These are phyloP conservation scores for Thrips palmi DNA, from an alignment of 1,140 invertebrate species.

Conservation along the genomic window DNA sequence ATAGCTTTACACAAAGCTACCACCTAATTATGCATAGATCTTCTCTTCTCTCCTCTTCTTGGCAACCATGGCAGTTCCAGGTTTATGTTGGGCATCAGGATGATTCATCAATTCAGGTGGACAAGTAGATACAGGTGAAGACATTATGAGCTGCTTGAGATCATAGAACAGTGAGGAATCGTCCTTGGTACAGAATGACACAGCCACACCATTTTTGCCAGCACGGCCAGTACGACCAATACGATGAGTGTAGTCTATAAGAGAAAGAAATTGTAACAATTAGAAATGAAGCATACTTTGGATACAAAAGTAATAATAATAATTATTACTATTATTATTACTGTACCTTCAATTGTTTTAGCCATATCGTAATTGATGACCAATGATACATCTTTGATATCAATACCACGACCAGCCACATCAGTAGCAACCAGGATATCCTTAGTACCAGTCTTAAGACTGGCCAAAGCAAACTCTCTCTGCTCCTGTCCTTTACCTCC, in stretches of 20 bases:
- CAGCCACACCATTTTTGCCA: conserved; percentile 89
- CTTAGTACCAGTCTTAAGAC: conserved; percentile 84
- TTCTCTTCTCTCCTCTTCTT: conserved; percentile 89
- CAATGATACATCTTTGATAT: conserved; percentile 97
- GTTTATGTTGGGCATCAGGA: conserved; percentile 95
- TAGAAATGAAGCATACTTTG: conserved; percentile 5
- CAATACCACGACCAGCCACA: conserved; percentile 99
- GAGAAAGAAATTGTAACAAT: conserved; percentile 14
- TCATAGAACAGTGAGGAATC: conserved; percentile 94
- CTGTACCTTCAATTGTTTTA: conserved; percentile 81
- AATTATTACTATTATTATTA: conserved; percentile 1
- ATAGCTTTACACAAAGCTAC: conserved; percentile 2
- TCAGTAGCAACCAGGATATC: conserved; percentile 99
- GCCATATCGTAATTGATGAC: conserved; percentile 99
- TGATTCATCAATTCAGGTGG: conserved; percentile 95
- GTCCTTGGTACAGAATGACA: conserved; percentile 94
- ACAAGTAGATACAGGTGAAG: conserved; percentile 86
- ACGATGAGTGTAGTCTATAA: conserved; percentile 93
- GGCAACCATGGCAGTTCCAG: conserved; percentile 81
- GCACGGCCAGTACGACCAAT: conserved; percentile 98
- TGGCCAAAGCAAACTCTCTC: conserved; percentile 91
- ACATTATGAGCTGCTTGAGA: conserved; percentile 77
- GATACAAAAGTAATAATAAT: too few relatives aligned
- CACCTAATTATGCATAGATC: conserved; percentile 66
- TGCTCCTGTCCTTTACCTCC: conserved; percentile 99